Percentiles rank a stretch among this genome's conserved stretches.
These are phyloP conservation scores for Pycnomerus fuliginosus DNA, from an alignment of 2,888 invertebrate species.

Conservation along the genomic window DNA sequence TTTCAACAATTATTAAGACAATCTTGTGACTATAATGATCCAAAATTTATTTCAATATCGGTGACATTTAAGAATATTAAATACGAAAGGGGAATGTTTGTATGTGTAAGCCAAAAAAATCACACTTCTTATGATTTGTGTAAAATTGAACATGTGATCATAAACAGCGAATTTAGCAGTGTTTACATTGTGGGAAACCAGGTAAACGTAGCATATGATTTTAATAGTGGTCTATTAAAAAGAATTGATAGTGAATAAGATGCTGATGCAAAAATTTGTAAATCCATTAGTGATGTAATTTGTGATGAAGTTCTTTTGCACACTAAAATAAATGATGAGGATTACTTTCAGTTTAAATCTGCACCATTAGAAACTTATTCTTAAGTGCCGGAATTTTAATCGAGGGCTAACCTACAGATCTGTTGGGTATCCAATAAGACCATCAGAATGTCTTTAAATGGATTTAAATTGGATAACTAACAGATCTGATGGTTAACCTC, in stretches of 20 bases:
- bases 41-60: neutral
- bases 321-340: neutral
- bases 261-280: neutral
- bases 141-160: constrained; percentile 5
- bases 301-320: neutral
- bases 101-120: constrained; percentile 4
- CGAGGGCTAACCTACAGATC: too few relatives aligned
- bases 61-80: constrained; percentile 3
- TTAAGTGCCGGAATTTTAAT: too few relatives aligned
- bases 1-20: too few relatives aligned
- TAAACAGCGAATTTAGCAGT: neutral
- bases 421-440: too few relatives aligned
- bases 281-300: neutral
- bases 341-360: constrained; percentile 1
- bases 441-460: too few relatives aligned
- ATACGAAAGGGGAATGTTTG: too few relatives aligned
- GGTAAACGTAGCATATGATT: neutral
- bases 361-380: too few relatives aligned
- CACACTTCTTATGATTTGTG: neutral
- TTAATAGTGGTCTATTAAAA: neutral
- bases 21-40: neutral
- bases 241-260: neutral
- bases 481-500: too few relatives aligned
- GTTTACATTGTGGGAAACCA: neutral
- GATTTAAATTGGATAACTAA: too few relatives aligned